These are phyloP conservation scores for Saguinus imperator DNA, from an alignment of 2,113 vertebrate genomes.

Conservation along the genomic window DNA sequence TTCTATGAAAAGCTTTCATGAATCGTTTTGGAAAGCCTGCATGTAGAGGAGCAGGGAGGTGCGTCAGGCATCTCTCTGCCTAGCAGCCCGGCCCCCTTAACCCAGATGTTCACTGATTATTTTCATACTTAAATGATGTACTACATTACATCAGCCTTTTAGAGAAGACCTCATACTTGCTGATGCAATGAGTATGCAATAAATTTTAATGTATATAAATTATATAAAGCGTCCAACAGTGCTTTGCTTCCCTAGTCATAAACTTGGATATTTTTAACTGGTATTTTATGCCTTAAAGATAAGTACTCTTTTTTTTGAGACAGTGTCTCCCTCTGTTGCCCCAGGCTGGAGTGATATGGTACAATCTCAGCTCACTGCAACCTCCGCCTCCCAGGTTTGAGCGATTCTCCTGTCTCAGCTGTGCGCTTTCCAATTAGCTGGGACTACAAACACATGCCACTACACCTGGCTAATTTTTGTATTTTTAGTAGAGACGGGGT, in stretches of 20 bases:
- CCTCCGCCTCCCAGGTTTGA: rapidly evolving
- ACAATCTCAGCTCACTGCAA: too few species aligned
- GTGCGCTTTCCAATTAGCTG: too few species aligned
- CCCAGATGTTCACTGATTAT: not conserved
- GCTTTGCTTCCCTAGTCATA: not conserved
- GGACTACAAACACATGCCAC: too few species aligned
- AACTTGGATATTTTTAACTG: not conserved
- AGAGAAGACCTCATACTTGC: not conserved
- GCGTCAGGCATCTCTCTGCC: not conserved
- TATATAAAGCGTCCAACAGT: not conserved
- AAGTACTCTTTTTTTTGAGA: too few species aligned
- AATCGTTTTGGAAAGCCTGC: not conserved
- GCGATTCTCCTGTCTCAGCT: too few species aligned
- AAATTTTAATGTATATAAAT: not conserved
- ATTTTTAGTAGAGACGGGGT: too few species aligned
- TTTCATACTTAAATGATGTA: not conserved
- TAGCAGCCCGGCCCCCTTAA: not conserved
- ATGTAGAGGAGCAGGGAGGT: too few species aligned
- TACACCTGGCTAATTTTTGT: too few species aligned
- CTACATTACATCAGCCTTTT: not conserved
- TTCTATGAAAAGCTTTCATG: not conserved
- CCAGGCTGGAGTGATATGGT: too few species aligned
- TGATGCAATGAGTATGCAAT: not conserved
- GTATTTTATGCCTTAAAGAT: not conserved
- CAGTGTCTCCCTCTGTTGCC: too few species aligned